Evolutionary conservation across 1,140 invertebrate species (phyloP).

Genomic region (Lerema accius): DNA sequence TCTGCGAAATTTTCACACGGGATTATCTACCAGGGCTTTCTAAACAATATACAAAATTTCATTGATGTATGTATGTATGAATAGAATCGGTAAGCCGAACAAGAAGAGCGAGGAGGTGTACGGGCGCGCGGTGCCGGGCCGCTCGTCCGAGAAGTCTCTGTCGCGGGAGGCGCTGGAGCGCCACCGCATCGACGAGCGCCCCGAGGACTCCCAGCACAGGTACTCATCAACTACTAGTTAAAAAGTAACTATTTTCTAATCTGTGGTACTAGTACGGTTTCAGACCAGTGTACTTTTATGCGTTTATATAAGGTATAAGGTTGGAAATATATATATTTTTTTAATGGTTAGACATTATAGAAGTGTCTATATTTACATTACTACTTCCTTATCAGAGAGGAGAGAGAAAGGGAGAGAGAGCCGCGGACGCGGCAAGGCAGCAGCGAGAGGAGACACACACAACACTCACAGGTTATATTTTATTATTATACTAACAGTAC

Average conservation of each 20-base stretch:
- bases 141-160: constrained; percentile 76
- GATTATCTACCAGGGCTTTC: no score
- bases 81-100: constrained; percentile 89
- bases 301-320: no score
- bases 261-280: no score
- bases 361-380: no score
- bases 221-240: no score
- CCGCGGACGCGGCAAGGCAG: constrained; percentile 53
- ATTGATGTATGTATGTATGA: no score
- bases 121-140: constrained; percentile 74
- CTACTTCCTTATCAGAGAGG: constrained; percentile 46
- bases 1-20: no score
- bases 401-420: constrained; percentile 47
- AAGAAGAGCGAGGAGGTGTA: constrained; percentile 84
- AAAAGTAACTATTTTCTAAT: no score
- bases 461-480: constrained; percentile 31
- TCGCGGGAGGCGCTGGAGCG: constrained; percentile 63
- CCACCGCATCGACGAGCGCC: constrained; percentile 56
- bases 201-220: constrained; percentile 55
- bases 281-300: no score
- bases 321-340: no score
- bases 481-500: not conserved
- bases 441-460: constrained; percentile 42
- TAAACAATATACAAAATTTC: no score
- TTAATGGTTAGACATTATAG: no score